Base-by-base conservation (phyloP, 1,140 invertebrate species). In the Meloidogyne chitwoodi region DNA sequence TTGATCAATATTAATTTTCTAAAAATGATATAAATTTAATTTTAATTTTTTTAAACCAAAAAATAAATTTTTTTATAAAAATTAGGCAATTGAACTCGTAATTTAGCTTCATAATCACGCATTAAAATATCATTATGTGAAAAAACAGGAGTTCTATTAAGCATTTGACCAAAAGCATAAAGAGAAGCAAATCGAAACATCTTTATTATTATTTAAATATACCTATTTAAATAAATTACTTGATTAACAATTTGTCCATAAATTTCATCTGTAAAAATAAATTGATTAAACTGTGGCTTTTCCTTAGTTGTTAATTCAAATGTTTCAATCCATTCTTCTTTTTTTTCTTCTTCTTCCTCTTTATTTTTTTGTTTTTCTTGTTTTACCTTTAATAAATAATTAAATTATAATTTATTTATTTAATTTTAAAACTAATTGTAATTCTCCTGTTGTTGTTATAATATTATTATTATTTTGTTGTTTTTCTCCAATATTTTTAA, bases 31-130 rank as follows among this genome's bases (percentile, higher is more conserved):
- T 75, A 19, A 41, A 27, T 71, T 19, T 27, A 12, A 74, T 29
- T 11, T 14, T 74, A 24, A 16, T 11, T 14, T 73, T 38, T 38
- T 8, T 8, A 38, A 38, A 29, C 41, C 5, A 73, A 12, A 38
- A 73, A 73, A 26, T 73, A 68, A 26, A 73, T 70, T 29, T 38
- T 24, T 29, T 66, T 61, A 29, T 66, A 29, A 44, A 68, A 44
- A 27, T 73, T 38, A 22, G 71, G 71, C 24, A 73, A 4, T 29
- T 48, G 44, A 19, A 48, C 44, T 19, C 44, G 44, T 48, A 48
- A 48, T 48, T 48, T 48, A 48, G 44, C 44, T 48, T 48, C 44
- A 48, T 48, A 48, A 48, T 48, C 44, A 19, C 44, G 14, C 44
- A 48, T 48, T 48, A 48, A 48, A 48, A 48, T 19, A 48, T 48